Conservation (phyloP, 53 echinoderm and acorn worm species). For the Stichopus horrens region DNA sequence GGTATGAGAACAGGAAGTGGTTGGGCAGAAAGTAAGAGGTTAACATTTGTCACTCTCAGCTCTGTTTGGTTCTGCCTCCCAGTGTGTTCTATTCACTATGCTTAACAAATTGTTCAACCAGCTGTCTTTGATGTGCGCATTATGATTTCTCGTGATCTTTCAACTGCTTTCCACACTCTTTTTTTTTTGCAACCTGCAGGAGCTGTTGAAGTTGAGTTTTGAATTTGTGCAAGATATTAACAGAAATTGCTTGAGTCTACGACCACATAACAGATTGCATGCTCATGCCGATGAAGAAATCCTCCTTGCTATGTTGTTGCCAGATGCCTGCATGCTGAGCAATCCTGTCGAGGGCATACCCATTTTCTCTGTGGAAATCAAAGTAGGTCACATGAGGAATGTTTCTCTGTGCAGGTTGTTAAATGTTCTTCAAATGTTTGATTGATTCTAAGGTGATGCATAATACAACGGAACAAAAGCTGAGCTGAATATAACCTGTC, state of each 20-base stretch:
- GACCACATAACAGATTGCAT: constrained; percentile 33
- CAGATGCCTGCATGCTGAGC: constrained; percentile 43
- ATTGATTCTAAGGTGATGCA: no score
- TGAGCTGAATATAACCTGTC: no score
- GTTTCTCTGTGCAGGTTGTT: no score
- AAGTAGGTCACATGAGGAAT: not conserved
- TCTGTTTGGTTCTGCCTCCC: no score
- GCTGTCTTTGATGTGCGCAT: no score
- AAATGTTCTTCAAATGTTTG: no score
- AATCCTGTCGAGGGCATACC: not conserved
- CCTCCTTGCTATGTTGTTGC: constrained; percentile 30
- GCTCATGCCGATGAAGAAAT: constrained; percentile 30
- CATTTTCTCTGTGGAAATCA: constrained; percentile 37
- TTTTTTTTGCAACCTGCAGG: not conserved
- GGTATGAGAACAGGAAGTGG: no score
- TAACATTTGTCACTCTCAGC: no score
- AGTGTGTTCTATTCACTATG: no score
- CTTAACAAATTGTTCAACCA: no score
- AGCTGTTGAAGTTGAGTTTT: constrained; percentile 18
- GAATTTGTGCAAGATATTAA: constrained; percentile 26
- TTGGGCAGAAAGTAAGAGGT: no score
- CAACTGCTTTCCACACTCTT: not conserved
- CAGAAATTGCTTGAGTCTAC: not conserved
- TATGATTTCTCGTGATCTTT: not conserved
- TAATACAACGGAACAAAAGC: no score